phyloP scores from a whole-genome alignment of 2,113 vertebrate genomes.

The Atherinomorus stipes region DNA sequence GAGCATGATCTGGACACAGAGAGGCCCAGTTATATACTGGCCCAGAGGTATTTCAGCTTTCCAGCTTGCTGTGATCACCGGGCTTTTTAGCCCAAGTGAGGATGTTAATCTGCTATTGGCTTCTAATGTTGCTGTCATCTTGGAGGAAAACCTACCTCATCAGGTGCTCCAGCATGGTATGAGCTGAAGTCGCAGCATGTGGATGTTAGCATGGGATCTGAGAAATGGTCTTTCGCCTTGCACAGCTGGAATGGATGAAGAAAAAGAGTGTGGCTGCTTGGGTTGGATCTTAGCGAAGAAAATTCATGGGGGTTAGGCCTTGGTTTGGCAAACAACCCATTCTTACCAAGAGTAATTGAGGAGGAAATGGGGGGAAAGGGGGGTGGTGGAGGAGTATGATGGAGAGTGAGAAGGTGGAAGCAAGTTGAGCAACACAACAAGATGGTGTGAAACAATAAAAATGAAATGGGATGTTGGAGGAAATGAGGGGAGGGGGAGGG shows the following conservation, averaged over 20 bases:
- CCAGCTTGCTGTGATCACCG: conserved; percentile 51
- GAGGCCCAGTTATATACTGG: conserved; percentile 33
- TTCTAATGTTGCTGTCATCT: conserved; percentile 60
- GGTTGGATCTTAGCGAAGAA: conserved; percentile 58
- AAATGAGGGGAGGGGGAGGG: conserved; percentile 11
- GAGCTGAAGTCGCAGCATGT: conserved; percentile 54
- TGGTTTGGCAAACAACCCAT: conserved; percentile 60
- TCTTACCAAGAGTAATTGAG: conserved; percentile 51
- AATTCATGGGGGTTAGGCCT: conserved; percentile 68
- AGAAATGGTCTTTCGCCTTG: conserved; percentile 47
- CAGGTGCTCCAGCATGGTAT: conserved; percentile 48
- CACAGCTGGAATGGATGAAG: conserved; percentile 56
- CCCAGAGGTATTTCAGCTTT: conserved; percentile 39
- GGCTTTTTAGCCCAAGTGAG: conserved; percentile 38
- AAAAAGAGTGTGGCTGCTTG: conserved; percentile 41
- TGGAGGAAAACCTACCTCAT: conserved; percentile 60
- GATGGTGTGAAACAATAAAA: conserved; percentile 54
- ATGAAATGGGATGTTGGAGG: conserved; percentile 54
- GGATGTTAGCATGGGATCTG: conserved; percentile 54
- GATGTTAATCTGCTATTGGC: conserved; percentile 46
- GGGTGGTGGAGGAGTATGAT: conserved; percentile 39
- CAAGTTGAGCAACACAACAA: conserved; percentile 43
- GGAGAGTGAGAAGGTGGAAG: conserved; percentile 35
- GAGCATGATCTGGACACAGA: conserved; percentile 57
- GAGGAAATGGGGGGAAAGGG: conserved; percentile 22